Base-by-base conservation (phyloP, 2,797 vertebrate species). In the Toxotes lorentzi region DNA sequence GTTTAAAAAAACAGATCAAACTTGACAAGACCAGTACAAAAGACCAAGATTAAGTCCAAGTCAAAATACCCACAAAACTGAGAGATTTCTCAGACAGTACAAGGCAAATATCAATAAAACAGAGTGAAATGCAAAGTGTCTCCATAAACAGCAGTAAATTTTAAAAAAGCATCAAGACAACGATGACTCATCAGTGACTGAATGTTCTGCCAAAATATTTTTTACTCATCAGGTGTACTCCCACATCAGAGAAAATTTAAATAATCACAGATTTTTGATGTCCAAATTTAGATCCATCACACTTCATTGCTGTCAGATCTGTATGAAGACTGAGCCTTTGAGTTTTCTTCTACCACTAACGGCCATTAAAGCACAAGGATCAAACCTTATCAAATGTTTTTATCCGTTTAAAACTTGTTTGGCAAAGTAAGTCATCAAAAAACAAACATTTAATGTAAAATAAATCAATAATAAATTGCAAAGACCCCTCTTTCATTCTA, bases 121-220 rank as follows among this genome's bases (percentile, higher is more conserved):
- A 12, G 48, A 24, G 10, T 8, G 21, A 11, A 59, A 17, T 1
- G 5, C 35, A 32, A 60, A 35, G 21, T 41, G 63, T 41, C 23
- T 24, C 16, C 38, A 65, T 27, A 60, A 63, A 72, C 45, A 30
- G 56, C 56, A 70, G 61, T 35, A 53, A 50, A 41, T 54, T 27
- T 45, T 41, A 63, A 35, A 64, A 79, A 54, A 59, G 48, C 54
- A 71, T 58, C 5, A 56, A 66, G 56, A 60, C 63, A 73, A 51
- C 71, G 51, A 77, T 83, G 70, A 76, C 47, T 86, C 70, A 79
- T 60, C 50, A 76, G 48, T n/a, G 50, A 65, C 50, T 71, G 27
- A 69, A 68, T 59, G 32, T 75, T 57, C 48, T 66, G 53, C 73
- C 69, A 76, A 30, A 47, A 32, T 12, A 43, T 34, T 14, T 32